Evolutionary conservation across 2,888 invertebrate genomes (phyloP), one percentile per base, ranked within the genome.

Genomic region (Netelia melanura): DNA sequence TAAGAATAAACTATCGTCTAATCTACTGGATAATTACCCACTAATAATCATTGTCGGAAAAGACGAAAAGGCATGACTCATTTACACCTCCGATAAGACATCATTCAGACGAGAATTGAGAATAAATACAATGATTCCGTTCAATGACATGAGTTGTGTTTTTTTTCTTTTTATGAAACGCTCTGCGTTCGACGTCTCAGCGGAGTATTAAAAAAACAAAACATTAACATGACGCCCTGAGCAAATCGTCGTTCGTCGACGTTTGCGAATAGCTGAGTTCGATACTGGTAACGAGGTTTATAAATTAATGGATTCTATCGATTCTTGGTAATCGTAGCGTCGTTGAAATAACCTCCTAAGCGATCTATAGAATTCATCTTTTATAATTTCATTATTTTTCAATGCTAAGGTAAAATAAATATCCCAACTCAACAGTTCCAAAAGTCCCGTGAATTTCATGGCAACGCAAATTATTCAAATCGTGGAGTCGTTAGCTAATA

Each of bases 81-180:
- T 11, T 68, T 30, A 21, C 38, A 54, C 48, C 38, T 48, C 5
- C 54, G 54, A 38, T 54, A 74, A 80, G 17, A 74, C 43, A 58
- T 61, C 23, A 80, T 62, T 52, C 52, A 44, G 38, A 65, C 64
- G 71, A 56, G 65, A 23, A 75, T 82, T 62, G 79, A 77, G 58
- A 86, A 85, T 81, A 86, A 84, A 84, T 81, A 86, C 82, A 75
- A 81, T 74, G 72, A 76, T 86, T 79, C 62, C 43, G 38, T 38
- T 38, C 5, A 38, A 38, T 38, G 38, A 38, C 38, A 38, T 6
- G 38, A 38, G 38, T 38, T 38, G 38, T 38, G 38, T 38, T 5
- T 38, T 38, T 38, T 6, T 38, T 6, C 6, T 6, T 38, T 38
- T 38, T 38, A 77, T 85, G 68, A 86, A 65, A 48, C 71, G 56